Evolutionary conservation across 2,888 invertebrate genomes (phyloP).

Genomic region (Platycheirus rosarum): DNA sequence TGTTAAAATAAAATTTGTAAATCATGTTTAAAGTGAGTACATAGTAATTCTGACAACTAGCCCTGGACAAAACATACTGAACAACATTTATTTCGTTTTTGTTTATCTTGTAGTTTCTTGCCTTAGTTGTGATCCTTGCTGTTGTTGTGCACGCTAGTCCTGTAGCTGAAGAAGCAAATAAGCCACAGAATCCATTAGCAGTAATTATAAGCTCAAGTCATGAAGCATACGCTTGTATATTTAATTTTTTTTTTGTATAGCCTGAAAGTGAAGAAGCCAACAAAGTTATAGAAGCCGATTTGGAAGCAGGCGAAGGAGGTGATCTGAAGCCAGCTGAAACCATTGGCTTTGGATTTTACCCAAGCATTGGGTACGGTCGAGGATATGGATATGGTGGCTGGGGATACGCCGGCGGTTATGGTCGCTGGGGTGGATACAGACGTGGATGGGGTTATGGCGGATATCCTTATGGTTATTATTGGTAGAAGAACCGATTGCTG

Average conservation of each 20-base stretch:
- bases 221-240: background rate
- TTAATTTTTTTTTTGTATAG: slow-evolving; percentile 3
- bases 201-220: background rate
- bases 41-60: background rate
- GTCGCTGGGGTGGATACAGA: slow-evolving; percentile 68
- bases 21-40: slow-evolving; percentile 62
- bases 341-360: slow-evolving; percentile 76
- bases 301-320: slow-evolving; percentile 42
- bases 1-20: slow-evolving; percentile 22
- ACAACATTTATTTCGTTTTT: background rate
- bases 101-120: slow-evolving; percentile 48
- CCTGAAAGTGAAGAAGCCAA: slow-evolving; percentile 33
- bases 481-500: slow-evolving; percentile 24
- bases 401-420: slow-evolving; percentile 73
- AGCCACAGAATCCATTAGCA: slow-evolving; percentile 19
- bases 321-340: slow-evolving; percentile 76
- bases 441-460: slow-evolving; percentile 66
- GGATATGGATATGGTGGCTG: slow-evolving; percentile 71
- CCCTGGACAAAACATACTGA: slow-evolving; percentile 1
- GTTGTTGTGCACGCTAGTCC: slow-evolving; percentile 31
- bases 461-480: slow-evolving; percentile 49
- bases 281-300: slow-evolving; percentile 42
- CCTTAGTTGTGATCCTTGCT: slow-evolving; percentile 53
- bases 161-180: slow-evolving; percentile 58
- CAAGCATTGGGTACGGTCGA: slow-evolving; percentile 69